Percentiles rank a stretch among this genome's conserved stretches.
phyloP scores from a whole-genome alignment of 2,888 invertebrate species.

The Eumerus sabulonum region DNA sequence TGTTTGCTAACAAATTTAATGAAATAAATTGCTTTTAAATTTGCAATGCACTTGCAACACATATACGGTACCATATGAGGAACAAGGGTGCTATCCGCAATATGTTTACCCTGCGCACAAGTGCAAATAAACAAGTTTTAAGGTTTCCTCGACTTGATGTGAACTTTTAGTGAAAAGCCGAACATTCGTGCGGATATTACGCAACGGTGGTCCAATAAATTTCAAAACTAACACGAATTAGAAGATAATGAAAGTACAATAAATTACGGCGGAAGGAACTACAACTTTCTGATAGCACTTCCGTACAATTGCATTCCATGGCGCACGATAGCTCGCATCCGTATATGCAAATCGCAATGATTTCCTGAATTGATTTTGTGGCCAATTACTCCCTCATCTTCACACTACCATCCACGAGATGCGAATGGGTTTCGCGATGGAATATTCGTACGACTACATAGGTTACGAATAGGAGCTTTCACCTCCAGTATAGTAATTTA shows the following conservation, averaged over 20 bases:
- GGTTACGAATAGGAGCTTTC: constrained; percentile 7
- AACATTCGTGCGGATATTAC: no score
- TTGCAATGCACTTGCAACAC: constrained; percentile 4
- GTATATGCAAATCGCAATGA: constrained; percentile 48
- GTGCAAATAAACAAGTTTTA: background rate
- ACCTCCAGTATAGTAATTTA: constrained; percentile 40
- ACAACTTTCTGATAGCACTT: constrained; percentile 23
- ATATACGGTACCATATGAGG: background rate
- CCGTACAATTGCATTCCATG: constrained; percentile 27
- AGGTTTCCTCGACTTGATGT: background rate
- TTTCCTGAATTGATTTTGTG: constrained; percentile 55
- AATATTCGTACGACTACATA: constrained; percentile 20
- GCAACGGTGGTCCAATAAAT: constrained; percentile 15
- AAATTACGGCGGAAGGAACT: constrained; percentile 38
- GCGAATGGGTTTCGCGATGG: constrained; percentile 36
- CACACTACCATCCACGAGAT: constrained; percentile 14
- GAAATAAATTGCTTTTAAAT: constrained; percentile 6
- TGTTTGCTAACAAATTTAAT: constrained; percentile 2
- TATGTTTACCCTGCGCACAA: background rate
- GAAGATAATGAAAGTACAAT: constrained; percentile 46
- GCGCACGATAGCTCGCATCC: constrained; percentile 28
- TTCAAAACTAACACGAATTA: constrained; percentile 34
- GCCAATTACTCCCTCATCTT: constrained; percentile 49
- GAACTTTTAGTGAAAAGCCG: background rate
- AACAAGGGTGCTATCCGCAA: background rate